Evolutionary conservation across 2,888 invertebrate species (phyloP).

Genomic region (Agrochola lychnidis): DNA sequence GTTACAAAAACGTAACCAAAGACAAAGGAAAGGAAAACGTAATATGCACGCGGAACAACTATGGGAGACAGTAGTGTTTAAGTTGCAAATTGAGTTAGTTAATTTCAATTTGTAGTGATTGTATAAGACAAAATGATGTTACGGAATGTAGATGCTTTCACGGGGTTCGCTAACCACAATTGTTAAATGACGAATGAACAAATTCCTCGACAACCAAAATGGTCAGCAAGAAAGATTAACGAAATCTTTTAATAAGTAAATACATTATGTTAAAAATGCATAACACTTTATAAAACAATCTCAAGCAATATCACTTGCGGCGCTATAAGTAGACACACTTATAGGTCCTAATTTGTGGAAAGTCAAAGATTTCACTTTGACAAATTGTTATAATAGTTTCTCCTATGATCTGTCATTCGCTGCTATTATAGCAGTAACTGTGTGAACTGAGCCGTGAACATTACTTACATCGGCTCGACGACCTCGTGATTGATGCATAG

Average conservation of each 20-base stretch:
- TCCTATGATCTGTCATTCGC: constrained; percentile 76
- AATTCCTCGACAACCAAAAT: neutral
- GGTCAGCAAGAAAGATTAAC: neutral
- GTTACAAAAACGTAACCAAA: constrained; percentile 87
- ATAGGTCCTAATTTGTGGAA: constrained; percentile 64
- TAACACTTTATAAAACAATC: constrained; percentile 9
- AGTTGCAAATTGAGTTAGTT: constrained; percentile 71
- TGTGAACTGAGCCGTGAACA: constrained; percentile 84
- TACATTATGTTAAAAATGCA: too few species aligned
- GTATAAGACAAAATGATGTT: constrained; percentile 51
- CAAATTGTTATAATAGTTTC: constrained; percentile 74
- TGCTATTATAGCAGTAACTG: constrained; percentile 76
- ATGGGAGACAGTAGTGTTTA: constrained; percentile 76
- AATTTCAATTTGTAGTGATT: constrained; percentile 62
- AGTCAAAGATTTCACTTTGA: constrained; percentile 74
- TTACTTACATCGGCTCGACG: constrained; percentile 73
- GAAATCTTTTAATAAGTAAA: too few species aligned
- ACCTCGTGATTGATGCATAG: constrained; percentile 85
- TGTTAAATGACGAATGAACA: neutral
- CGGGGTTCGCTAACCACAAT: constrained; percentile 16
- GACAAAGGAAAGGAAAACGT: constrained; percentile 88
- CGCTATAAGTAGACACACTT: constrained; percentile 27
- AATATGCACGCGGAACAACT: constrained; percentile 80
- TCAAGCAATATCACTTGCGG: constrained; percentile 11
- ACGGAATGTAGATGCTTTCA: constrained; percentile 35